phyloP scores from a whole-genome alignment of 1,140 invertebrate species.

The Radopholus similis region DNA sequence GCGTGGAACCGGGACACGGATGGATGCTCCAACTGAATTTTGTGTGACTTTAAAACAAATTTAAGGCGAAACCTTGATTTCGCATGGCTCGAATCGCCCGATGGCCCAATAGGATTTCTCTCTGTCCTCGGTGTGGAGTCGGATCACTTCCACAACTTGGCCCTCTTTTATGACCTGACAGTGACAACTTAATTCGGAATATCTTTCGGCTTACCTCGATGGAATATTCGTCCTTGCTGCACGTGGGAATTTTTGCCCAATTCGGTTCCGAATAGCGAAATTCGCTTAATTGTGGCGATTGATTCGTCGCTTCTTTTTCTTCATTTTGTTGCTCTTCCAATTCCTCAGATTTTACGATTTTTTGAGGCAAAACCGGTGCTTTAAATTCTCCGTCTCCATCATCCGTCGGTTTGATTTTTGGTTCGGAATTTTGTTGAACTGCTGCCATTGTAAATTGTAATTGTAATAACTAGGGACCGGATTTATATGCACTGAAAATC shows the following conservation, averaged over 20 bases:
- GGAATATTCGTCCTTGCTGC: neutral
- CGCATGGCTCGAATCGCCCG: constrained; percentile 29
- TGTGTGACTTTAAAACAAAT: neutral
- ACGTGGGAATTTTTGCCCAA: constrained; percentile 7
- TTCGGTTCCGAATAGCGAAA: constrained; percentile 1
- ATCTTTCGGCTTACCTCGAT: neutral
- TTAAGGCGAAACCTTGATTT: constrained; percentile 15
- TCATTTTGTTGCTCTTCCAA: neutral
- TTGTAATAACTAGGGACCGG: too few species aligned
- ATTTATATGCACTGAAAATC: too few species aligned
- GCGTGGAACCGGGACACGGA: constrained; percentile 30
- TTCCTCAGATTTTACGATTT: neutral
- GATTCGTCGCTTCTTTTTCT: neutral
- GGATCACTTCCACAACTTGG: constrained; percentile 10
- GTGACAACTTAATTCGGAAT: neutral
- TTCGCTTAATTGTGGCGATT: neutral
- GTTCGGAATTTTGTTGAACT: too few species aligned
- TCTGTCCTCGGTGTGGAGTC: constrained; percentile 7
- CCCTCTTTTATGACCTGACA: constrained; percentile 28
- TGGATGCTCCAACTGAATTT: constrained; percentile 26
- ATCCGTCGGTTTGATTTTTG: too few species aligned
- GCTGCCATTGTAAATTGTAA: too few species aligned
- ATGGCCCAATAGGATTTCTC: constrained; percentile 17
- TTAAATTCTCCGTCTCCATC: too few species aligned
- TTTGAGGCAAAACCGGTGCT: neutral